These are phyloP conservation scores for Pelmatolapia mariae DNA, from an alignment of 2,113 vertebrate genomes.

Conservation along the genomic window DNA sequence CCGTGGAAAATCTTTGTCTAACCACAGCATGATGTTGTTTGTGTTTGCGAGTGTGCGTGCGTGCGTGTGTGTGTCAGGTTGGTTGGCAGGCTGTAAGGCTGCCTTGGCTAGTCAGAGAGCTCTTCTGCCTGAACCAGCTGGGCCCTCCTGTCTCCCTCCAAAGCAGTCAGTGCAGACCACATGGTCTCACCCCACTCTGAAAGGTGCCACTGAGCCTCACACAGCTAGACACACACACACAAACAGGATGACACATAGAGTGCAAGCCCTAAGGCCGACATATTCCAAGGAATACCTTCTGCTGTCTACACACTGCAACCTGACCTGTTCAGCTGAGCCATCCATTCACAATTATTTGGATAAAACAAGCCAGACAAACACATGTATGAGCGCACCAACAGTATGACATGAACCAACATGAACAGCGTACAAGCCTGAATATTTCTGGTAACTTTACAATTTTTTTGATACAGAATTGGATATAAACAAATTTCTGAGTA, in stretches of 20 bases:
- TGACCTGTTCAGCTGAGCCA: background rate
- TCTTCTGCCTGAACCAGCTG: conserved; percentile 70
- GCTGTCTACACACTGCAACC: background rate
- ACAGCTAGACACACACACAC: conserved; percentile 19
- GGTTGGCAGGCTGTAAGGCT: conserved; percentile 55
- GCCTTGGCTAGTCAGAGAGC: conserved; percentile 61
- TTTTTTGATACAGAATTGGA: background rate
- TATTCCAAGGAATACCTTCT: conserved; percentile 12
- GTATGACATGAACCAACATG: background rate
- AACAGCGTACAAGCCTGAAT: background rate
- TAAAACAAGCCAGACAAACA: background rate
- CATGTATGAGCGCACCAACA: background rate
- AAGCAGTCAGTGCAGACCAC: conserved; percentile 57
- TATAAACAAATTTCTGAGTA: background rate
- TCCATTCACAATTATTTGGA: background rate
- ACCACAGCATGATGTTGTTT: background rate
- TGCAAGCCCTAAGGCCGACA: background rate
- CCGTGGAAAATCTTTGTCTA: background rate
- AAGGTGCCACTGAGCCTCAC: conserved; percentile 47
- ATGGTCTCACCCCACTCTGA: conserved; percentile 61
- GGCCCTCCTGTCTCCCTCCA: conserved; percentile 62
- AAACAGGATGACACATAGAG: background rate
- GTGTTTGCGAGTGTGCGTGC: background rate
- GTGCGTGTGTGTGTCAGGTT: conserved; percentile 17
- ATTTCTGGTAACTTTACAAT: background rate